A percentile compares a stretch with the other conserved stretches of the same genome.
These are phyloP conservation scores for Saccostrea echinata DNA, from an alignment of 1,140 invertebrate species.

Conservation along the genomic window DNA sequence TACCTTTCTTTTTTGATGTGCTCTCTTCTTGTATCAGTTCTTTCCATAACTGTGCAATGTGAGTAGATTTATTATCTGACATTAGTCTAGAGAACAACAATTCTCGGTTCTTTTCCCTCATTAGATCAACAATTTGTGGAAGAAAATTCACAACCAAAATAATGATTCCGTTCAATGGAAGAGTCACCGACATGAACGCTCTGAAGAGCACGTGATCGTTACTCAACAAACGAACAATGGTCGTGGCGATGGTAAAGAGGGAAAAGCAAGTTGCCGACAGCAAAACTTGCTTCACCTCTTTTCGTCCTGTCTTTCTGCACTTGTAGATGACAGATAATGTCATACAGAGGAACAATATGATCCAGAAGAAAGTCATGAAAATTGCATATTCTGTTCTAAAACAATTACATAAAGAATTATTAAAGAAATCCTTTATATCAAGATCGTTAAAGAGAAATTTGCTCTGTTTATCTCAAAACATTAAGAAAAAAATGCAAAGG, in stretches of 20 bases:
- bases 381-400: constrained; percentile 30
- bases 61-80: constrained; percentile 3
- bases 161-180: constrained; percentile 30
- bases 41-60: neutral
- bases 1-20: neutral
- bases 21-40: neutral
- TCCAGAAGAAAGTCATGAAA: constrained; percentile 25
- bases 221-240: neutral
- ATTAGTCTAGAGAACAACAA: constrained; percentile 14
- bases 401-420: too few species aligned
- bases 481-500: neutral
- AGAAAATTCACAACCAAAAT: constrained; percentile 38
- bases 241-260: neutral
- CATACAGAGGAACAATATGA: constrained; percentile 25
- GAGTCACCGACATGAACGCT: neutral
- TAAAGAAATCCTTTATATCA: too few species aligned
- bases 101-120: constrained; percentile 37
- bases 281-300: constrained; percentile 24
- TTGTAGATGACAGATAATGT: constrained; percentile 13
- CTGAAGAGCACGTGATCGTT: constrained; percentile 29
- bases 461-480: too few species aligned
- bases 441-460: neutral
- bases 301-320: neutral
- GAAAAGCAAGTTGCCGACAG: constrained; percentile 14
- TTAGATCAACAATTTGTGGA: constrained; percentile 17